phyloP scores from a whole-genome alignment of 2,797 vertebrate genomes.

The Enteromius paludinosus region DNA sequence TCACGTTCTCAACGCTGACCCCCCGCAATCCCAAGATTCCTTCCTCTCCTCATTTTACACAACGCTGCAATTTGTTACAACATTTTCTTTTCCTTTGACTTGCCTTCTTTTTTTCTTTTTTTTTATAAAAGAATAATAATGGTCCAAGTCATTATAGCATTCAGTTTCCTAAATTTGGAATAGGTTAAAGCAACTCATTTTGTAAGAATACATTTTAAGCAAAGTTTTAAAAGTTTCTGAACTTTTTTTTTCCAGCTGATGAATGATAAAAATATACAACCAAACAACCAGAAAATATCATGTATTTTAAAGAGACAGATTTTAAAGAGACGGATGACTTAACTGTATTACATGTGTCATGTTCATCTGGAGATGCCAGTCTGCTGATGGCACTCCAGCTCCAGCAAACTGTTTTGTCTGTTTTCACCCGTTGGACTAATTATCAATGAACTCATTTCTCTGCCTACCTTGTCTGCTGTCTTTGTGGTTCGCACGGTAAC shows the following conservation, averaged over 20 bases:
- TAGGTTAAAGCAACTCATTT: background rate
- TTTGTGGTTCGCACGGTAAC: too few relatives aligned
- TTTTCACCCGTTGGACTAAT: too few relatives aligned
- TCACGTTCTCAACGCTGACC: constrained; percentile 7
- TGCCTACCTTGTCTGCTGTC: too few relatives aligned
- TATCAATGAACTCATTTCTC: too few relatives aligned
- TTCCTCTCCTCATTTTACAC: background rate
- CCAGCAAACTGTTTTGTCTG: too few relatives aligned
- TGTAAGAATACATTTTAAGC: too few relatives aligned
- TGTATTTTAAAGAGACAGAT: background rate
- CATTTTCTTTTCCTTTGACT: background rate
- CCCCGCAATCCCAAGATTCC: constrained; percentile 23
- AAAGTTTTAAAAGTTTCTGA: too few relatives aligned
- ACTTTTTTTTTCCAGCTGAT: background rate
- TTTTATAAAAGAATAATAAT: too few relatives aligned
- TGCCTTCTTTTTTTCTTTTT: too few relatives aligned
- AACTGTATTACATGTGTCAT: background rate
- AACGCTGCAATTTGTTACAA: background rate
- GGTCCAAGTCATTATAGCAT: background rate
- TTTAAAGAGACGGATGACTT: background rate
- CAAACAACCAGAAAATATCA: background rate
- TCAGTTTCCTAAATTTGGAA: background rate
- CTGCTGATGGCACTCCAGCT: too few relatives aligned
- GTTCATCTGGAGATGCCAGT: too few relatives aligned
- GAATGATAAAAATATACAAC: background rate